Percentiles rank a stretch among this genome's conserved stretches.
phyloP scores from a whole-genome alignment of 2,797 vertebrate genomes.

The Pampus argenteus region DNA sequence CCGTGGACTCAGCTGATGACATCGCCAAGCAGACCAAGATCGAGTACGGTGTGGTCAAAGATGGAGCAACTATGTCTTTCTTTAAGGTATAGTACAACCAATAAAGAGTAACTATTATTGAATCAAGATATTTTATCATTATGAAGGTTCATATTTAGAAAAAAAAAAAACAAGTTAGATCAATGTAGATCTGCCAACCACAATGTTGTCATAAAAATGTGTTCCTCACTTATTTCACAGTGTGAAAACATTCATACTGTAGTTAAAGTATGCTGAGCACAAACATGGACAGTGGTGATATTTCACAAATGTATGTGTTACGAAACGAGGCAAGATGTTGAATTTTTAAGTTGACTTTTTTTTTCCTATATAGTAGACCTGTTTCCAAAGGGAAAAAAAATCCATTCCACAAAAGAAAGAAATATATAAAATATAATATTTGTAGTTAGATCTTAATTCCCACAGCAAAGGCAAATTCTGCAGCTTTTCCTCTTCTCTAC shows the following conservation, averaged over 20 bases:
- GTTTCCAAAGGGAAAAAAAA: constrained; percentile 22
- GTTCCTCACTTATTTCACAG: neutral
- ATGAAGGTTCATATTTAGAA: neutral
- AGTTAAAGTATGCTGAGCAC: neutral
- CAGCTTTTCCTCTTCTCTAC: constrained; percentile 63
- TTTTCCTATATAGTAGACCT: constrained; percentile 4
- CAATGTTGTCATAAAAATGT: neutral
- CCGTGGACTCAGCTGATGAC: constrained; percentile 96
- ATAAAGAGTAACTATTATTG: neutral
- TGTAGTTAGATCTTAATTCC: constrained; percentile 75
- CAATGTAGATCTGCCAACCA: neutral
- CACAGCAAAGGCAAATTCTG: constrained; percentile 74
- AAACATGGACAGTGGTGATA: constrained; percentile 6
- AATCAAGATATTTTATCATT: neutral
- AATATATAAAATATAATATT: constrained; percentile 17
- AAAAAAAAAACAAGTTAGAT: neutral
- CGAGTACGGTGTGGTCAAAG: constrained; percentile 96
- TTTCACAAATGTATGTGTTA: neutral
- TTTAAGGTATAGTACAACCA: constrained; percentile 90
- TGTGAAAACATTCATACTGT: neutral
- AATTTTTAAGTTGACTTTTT: constrained; percentile 45
- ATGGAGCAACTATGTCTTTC: constrained; percentile 98
- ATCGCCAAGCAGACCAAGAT: constrained; percentile 99
- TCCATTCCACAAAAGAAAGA: neutral
- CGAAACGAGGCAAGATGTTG: constrained; percentile 29